Conservation (phyloP, 2,888 invertebrate species). For the Melanotus villosus region DNA sequence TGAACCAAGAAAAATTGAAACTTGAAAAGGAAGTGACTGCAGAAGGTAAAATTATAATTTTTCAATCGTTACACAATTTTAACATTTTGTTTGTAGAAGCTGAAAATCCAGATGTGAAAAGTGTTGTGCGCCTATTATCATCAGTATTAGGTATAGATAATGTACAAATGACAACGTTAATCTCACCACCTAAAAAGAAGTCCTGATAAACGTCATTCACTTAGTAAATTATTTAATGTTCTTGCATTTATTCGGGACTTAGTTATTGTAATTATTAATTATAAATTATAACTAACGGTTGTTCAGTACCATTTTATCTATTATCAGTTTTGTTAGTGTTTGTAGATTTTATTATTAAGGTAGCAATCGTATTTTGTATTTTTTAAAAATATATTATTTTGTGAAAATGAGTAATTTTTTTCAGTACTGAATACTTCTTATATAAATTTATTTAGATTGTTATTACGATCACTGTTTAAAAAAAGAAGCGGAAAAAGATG, state of each 20-base stretch:
- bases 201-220: background rate
- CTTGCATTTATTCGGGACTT: constrained; percentile 11
- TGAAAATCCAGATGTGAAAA: constrained; percentile 81
- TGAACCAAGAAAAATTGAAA: constrained; percentile 92
- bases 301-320: background rate
- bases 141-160: constrained; percentile 79
- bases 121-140: constrained; percentile 85
- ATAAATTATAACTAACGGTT: too few relatives aligned
- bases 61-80: background rate
- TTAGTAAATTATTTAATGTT: constrained; percentile 8
- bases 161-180: constrained; percentile 42
- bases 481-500: too few relatives aligned
- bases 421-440: too few relatives aligned
- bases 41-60: constrained; percentile 59
- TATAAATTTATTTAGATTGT: too few relatives aligned
- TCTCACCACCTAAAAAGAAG: background rate
- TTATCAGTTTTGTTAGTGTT: background rate
- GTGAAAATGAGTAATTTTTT: too few relatives aligned
- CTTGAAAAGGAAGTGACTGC: constrained; percentile 90
- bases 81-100: constrained; percentile 71
- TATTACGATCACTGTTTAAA: too few relatives aligned
- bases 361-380: background rate
- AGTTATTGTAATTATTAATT: background rate
- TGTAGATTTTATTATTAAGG: background rate
- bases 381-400: constrained; percentile 3